phyloP scores from a whole-genome alignment of 2,797 vertebrate genomes.

The Falco columbarius region DNA sequence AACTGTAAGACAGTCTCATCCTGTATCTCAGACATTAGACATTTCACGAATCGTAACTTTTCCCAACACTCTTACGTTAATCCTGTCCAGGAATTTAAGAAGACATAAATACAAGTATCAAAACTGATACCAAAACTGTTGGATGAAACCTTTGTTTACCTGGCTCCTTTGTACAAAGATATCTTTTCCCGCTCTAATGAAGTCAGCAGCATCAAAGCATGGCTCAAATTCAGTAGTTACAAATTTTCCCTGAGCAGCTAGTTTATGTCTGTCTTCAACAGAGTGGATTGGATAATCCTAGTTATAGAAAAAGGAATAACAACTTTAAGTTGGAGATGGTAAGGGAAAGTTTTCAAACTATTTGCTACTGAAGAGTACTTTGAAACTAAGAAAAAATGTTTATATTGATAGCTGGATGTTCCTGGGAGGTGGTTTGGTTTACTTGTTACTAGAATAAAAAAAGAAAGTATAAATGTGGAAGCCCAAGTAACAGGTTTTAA shows the following conservation, averaged over 20 bases:
- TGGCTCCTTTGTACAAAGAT: constrained; percentile 98
- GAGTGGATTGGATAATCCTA: constrained; percentile 93
- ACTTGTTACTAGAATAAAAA: background rate
- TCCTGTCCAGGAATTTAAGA: background rate
- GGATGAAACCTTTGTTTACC: constrained; percentile 74
- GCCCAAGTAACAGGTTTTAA: background rate
- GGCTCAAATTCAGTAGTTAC: constrained; percentile 98
- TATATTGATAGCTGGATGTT: background rate
- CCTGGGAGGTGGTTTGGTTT: background rate
- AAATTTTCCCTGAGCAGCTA: constrained; percentile 96
- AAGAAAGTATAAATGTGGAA: background rate
- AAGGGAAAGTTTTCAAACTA: background rate
- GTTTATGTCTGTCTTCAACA: constrained; percentile 94
- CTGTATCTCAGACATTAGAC: background rate
- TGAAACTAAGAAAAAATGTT: background rate
- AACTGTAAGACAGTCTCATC: background rate
- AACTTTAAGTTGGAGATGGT: background rate
- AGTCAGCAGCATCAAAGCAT: constrained; percentile 98
- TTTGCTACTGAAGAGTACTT: background rate
- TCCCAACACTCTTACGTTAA: background rate
- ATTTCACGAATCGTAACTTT: background rate
- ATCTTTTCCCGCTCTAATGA: constrained; percentile 95
- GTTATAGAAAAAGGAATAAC: background rate
- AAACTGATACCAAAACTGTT: background rate
- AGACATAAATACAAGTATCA: background rate